A percentile compares a stretch with the other conserved stretches of the same genome.
Evolutionary conservation across 2,113 vertebrate genomes (phyloP).

Genomic region (Bungarus multicinctus): DNA sequence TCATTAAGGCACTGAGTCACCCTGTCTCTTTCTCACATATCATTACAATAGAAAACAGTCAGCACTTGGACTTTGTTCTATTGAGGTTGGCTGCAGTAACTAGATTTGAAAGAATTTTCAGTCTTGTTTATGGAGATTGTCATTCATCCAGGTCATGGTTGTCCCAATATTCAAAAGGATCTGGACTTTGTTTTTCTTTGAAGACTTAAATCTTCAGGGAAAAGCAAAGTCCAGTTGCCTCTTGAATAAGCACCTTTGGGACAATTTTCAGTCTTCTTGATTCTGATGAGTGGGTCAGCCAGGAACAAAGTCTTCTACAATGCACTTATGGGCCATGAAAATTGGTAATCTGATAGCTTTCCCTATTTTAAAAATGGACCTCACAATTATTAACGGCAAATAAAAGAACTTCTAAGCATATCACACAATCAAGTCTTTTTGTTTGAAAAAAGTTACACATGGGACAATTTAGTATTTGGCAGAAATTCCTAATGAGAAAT

Average conservation of each 20-base stretch:
- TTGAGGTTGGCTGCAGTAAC: neutral
- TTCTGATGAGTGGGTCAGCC: neutral
- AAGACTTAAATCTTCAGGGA: neutral
- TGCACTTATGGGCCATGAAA: neutral
- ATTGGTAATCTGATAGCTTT: neutral
- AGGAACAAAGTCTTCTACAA: neutral
- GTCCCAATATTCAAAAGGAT: neutral
- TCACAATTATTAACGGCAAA: neutral
- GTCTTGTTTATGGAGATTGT: neutral
- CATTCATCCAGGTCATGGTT: neutral
- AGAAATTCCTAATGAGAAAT: slow-evolving; percentile 27
- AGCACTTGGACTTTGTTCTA: neutral
- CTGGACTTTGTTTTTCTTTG: neutral
- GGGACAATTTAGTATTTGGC: slow-evolving; percentile 19
- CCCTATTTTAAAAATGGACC: neutral
- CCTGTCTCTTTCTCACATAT: neutral
- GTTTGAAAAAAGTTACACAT: neutral
- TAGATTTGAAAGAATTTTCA: neutral
- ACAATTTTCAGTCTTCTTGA: neutral
- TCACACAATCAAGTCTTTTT: slow-evolving; percentile 12
- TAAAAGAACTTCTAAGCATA: slow-evolving; percentile 18
- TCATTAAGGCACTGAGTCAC: neutral
- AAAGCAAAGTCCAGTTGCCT: neutral
- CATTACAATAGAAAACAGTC: neutral
- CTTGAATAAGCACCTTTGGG: neutral